Evolutionary conservation across 2,888 invertebrate species (phyloP).

Genomic region (Pollenia griseotomentosa): DNA sequence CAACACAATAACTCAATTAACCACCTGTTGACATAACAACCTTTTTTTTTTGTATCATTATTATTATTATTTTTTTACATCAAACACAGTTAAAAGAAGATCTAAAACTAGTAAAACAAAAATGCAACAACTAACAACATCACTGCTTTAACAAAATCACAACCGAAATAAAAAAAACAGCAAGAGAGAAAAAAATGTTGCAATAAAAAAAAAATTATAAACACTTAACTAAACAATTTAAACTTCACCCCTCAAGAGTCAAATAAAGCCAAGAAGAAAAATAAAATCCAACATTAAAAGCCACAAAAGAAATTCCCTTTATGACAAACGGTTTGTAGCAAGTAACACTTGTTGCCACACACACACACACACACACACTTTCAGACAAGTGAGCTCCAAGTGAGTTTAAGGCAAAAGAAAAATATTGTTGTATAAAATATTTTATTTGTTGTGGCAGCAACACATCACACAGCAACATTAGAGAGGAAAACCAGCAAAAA

Average conservation of each 20-base stretch:
- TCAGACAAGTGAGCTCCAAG: background rate
- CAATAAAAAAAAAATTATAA: constrained; percentile 36
- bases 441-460: constrained; percentile 62
- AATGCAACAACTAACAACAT: constrained; percentile 14
- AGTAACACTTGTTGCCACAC: constrained; percentile 8
- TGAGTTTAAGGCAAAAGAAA: constrained; percentile 30
- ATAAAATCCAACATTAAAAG: constrained; percentile 29
- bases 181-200: constrained; percentile 1
- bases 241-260: constrained; percentile 68
- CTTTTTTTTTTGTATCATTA: constrained; percentile 5
- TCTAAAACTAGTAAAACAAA: background rate
- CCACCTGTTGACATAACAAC: constrained; percentile 62
- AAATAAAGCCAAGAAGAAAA: constrained; percentile 51
- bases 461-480: constrained; percentile 40
- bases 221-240: constrained; percentile 70
- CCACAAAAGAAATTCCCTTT: constrained; percentile 70
- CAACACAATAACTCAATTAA: constrained; percentile 57
- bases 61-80: constrained; percentile 1
- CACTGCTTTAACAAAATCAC: constrained; percentile 49
- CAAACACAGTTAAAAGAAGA: constrained; percentile 37
- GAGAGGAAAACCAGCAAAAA: constrained; percentile 16
- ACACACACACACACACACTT: background rate
- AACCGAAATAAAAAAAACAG: constrained; percentile 11
- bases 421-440: constrained; percentile 43
- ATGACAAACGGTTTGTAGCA: constrained; percentile 50